phyloP scores from a whole-genome alignment of 2,113 vertebrate species.

The Pelecanus crispus region DNA sequence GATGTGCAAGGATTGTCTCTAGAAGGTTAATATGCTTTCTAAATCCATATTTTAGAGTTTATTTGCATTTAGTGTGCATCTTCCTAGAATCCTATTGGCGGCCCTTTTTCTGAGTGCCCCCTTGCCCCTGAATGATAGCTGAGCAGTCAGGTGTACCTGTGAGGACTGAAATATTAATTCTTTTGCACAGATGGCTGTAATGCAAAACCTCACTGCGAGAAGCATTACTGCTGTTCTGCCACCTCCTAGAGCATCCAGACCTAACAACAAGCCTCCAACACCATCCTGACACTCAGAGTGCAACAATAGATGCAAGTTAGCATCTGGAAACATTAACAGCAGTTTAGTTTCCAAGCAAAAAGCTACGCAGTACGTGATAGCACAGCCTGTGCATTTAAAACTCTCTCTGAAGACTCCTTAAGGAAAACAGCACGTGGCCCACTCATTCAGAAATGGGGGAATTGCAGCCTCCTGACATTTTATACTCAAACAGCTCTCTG shows the following conservation, averaged over 20 bases:
- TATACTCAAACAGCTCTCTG: neutral
- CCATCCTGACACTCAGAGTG: neutral
- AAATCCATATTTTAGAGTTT: neutral
- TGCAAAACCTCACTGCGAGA: neutral
- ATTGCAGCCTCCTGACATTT: neutral
- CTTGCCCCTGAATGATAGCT: neutral
- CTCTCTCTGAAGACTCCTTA: neutral
- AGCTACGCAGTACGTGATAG: rapidly evolving
- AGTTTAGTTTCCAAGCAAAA: neutral
- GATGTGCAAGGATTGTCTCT: neutral
- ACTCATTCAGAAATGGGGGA: neutral
- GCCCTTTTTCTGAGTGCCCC: neutral
- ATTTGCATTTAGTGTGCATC: neutral
- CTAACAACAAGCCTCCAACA: neutral
- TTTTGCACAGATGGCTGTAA: neutral
- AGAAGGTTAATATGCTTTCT: neutral
- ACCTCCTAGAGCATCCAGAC: neutral
- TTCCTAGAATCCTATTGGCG: neutral
- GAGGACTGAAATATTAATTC: neutral
- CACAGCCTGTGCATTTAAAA: neutral
- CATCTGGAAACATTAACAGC: neutral
- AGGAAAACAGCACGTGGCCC: neutral
- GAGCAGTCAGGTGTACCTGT: neutral
- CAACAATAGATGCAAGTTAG: neutral
- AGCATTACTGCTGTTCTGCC: neutral